Evolutionary conservation across 2,797 vertebrate species (phyloP).

Genomic region (Epinephelus awoara): DNA sequence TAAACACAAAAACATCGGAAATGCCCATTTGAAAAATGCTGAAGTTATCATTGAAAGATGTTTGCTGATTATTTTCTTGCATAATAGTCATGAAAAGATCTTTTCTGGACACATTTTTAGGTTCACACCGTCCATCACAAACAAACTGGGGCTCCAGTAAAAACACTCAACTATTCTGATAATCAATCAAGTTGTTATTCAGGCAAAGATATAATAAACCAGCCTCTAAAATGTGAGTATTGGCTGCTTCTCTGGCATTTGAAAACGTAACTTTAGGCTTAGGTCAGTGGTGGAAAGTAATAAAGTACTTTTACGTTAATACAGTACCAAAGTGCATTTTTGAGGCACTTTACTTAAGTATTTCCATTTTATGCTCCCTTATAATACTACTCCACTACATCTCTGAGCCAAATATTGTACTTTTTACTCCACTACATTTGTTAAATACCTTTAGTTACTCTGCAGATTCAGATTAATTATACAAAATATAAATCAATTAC

Average conservation of each 20-base stretch:
- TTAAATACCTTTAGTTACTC: too few relatives aligned
- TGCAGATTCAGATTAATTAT: too few relatives aligned
- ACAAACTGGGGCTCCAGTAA: not conserved
- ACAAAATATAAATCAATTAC: too few relatives aligned
- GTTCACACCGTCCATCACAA: not conserved
- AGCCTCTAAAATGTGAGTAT: not conserved
- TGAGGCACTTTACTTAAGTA: not conserved
- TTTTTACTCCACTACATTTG: too few relatives aligned
- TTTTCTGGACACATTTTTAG: not conserved
- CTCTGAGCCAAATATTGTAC: not conserved
- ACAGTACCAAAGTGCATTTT: not conserved
- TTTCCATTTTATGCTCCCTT: not conserved
- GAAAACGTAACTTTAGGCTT: too few relatives aligned
- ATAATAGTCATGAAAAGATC: not conserved
- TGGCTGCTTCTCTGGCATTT: not conserved
- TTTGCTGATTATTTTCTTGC: constrained; percentile 6
- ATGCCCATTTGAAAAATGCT: too few relatives aligned
- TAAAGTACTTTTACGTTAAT: too few relatives aligned
- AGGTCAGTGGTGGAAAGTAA: too few relatives aligned
- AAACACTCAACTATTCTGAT: not conserved
- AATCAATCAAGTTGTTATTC: not conserved
- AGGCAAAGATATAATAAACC: not conserved
- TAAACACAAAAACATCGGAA: too few relatives aligned
- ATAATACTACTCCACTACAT: not conserved
- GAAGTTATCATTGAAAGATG: too few relatives aligned